These are phyloP conservation scores for Lysiphlebus fabarum DNA, from an alignment of 1,140 invertebrate genomes.

Conservation along the genomic window DNA sequence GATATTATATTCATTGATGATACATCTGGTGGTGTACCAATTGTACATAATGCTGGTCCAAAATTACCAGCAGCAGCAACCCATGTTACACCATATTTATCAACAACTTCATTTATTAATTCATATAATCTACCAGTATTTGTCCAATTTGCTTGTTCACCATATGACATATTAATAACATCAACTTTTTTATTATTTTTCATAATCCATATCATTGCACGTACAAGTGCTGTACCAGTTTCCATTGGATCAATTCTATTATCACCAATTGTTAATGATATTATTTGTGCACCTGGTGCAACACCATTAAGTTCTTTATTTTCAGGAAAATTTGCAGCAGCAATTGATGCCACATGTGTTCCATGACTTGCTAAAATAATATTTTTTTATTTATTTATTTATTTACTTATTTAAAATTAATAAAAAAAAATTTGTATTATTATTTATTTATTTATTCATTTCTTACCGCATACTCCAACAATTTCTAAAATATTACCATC, in stretches of 20 bases:
- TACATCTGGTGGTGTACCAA: slow-evolving; percentile 90
- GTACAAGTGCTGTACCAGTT: slow-evolving; percentile 85
- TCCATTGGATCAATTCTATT: slow-evolving; percentile 90
- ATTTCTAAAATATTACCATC: slow-evolving; percentile 90
- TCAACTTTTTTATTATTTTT: slow-evolving; percentile 67
- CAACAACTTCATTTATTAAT: slow-evolving; percentile 84
- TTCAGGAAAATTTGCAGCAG: slow-evolving; percentile 87
- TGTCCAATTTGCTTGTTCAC: slow-evolving; percentile 88
- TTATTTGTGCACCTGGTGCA: slow-evolving; percentile 93
- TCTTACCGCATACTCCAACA: slow-evolving; percentile 89
- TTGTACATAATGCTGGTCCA: slow-evolving; percentile 88
- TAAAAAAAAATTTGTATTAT: not conserved
- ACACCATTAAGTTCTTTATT: slow-evolving; percentile 89
- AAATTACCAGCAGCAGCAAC: slow-evolving; percentile 91
- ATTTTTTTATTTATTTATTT: not conserved
- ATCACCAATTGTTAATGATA: slow-evolving; percentile 91
- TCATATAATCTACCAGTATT: slow-evolving; percentile 83
- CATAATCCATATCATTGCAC: slow-evolving; percentile 87
- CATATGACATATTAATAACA: slow-evolving; percentile 98
- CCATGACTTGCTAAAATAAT: slow-evolving; percentile 80
- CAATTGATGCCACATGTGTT: slow-evolving; percentile 95
- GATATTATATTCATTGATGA: slow-evolving; percentile 78
- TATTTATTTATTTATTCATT: not conserved
- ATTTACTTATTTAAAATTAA: not conserved
- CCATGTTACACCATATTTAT: slow-evolving; percentile 90